These are phyloP conservation scores for Lamellibrachia luymesi DNA, from an alignment of 1,140 invertebrate species.

Conservation along the genomic window DNA sequence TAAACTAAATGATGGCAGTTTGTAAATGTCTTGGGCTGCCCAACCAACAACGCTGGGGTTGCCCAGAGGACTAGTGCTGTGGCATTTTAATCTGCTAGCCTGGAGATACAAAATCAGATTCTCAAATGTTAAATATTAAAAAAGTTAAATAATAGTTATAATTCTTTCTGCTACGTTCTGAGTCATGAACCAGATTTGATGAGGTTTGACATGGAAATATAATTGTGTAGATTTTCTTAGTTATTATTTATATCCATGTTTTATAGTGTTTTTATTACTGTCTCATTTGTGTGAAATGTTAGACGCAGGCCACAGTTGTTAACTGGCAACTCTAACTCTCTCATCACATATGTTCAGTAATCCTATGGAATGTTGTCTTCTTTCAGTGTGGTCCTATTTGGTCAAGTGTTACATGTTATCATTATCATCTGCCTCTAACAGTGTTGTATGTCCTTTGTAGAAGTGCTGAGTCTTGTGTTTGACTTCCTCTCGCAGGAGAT, in stretches of 20 bases:
- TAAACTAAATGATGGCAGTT: background rate
- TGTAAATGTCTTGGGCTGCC: background rate
- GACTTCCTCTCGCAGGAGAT: constrained; percentile 48
- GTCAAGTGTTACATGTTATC: background rate
- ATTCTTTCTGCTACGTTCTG: background rate
- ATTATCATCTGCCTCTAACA: constrained; percentile 7
- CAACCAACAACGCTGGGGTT: background rate
- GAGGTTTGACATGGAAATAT: no score
- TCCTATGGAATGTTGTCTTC: background rate
- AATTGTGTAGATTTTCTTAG: no score
- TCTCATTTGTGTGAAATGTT: no score
- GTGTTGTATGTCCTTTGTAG: constrained; percentile 26
- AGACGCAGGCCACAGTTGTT: no score
- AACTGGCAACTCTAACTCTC: no score
- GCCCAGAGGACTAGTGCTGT: background rate
- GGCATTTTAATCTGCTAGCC: background rate
- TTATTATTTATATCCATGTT: no score
- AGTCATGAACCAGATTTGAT: background rate
- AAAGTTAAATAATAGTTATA: background rate
- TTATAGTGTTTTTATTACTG: no score
- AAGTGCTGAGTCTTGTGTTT: constrained; percentile 32
- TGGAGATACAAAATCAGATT: background rate
- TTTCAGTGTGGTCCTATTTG: background rate
- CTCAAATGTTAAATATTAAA: no score
- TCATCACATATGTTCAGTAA: no score